Evolutionary conservation across 2,888 invertebrate genomes (phyloP).

Genomic region (Anarsia innoxiella): DNA sequence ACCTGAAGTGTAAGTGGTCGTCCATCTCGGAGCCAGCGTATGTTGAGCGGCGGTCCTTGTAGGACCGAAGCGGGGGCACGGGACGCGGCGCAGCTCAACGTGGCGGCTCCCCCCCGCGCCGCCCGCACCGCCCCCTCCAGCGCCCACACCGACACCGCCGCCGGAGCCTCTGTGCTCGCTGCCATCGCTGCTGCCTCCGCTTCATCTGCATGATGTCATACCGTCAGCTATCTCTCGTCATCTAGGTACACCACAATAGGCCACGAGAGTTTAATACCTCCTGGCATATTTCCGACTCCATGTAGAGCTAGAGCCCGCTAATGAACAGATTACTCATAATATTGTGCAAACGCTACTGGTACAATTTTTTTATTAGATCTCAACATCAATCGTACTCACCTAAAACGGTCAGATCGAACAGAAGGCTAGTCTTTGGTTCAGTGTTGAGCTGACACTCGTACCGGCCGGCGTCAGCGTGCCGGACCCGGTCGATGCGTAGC

Average conservation of each 20-base stretch:
- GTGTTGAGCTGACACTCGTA: constrained; percentile 16
- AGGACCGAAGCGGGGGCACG: constrained; percentile 33
- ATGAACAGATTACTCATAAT: too few relatives aligned
- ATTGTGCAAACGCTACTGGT: too few relatives aligned
- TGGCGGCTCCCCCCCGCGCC: constrained; percentile 33
- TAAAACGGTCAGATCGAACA: constrained; percentile 9
- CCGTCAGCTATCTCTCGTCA: background rate
- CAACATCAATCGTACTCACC: background rate
- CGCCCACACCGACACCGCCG: constrained; percentile 8
- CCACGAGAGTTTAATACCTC: background rate
- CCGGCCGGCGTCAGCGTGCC: constrained; percentile 74
- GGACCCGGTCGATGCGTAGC: constrained; percentile 76
- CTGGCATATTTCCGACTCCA: background rate
- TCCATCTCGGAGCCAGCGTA: constrained; percentile 40
- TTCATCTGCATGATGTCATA: background rate
- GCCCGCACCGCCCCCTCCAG: constrained; percentile 10
- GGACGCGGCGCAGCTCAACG: constrained; percentile 49
- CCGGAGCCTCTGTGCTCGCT: background rate
- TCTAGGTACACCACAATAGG: background rate
- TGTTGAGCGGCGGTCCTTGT: constrained; percentile 31
- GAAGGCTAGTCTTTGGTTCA: constrained; percentile 12
- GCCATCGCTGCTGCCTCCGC: background rate
- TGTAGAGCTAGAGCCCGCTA: background rate
- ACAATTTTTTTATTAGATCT: background rate
- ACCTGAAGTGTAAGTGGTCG: constrained; percentile 19